Percentiles rank a stretch among this genome's conserved stretches.
Conservation (phyloP, 2,113 vertebrate species). For the Sarotherodon lohbergeri region DNA sequence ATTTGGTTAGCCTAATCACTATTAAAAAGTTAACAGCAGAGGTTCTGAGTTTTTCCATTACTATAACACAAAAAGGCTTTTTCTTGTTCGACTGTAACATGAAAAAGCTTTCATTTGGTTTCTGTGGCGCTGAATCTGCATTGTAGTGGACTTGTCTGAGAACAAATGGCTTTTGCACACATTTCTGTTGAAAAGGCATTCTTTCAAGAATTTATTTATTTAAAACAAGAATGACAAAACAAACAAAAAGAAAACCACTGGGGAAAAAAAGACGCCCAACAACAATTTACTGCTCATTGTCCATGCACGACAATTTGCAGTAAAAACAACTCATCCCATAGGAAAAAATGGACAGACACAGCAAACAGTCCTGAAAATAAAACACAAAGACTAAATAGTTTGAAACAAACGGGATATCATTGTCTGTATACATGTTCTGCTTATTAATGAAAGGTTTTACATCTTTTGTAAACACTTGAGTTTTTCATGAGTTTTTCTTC, state of each 20-base stretch:
- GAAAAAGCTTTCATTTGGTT: neutral
- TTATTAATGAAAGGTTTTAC: neutral
- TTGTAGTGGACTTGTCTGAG: neutral
- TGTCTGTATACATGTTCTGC: neutral
- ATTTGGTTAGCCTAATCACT: neutral
- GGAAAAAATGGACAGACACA: neutral
- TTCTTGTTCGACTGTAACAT: neutral
- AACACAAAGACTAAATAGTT: neutral
- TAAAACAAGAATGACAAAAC: neutral
- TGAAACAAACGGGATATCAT: neutral
- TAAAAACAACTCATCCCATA: neutral
- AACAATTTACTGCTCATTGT: neutral
- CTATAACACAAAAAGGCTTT: neutral
- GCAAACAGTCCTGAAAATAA: neutral
- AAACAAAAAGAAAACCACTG: neutral
- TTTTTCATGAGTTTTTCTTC: neutral
- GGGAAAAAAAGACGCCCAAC: fast-evolving
- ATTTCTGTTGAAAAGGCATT: neutral
- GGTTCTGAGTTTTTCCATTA: neutral
- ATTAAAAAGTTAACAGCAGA: neutral
- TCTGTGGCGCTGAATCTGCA: neutral
- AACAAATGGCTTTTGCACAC: neutral
- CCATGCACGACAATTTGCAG: neutral
- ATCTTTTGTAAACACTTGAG: neutral
- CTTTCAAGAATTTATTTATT: neutral